A percentile compares a stretch with the other conserved stretches of the same genome.
phyloP scores from a whole-genome alignment of 1,140 invertebrate genomes.

The Forficula auricularia region DNA sequence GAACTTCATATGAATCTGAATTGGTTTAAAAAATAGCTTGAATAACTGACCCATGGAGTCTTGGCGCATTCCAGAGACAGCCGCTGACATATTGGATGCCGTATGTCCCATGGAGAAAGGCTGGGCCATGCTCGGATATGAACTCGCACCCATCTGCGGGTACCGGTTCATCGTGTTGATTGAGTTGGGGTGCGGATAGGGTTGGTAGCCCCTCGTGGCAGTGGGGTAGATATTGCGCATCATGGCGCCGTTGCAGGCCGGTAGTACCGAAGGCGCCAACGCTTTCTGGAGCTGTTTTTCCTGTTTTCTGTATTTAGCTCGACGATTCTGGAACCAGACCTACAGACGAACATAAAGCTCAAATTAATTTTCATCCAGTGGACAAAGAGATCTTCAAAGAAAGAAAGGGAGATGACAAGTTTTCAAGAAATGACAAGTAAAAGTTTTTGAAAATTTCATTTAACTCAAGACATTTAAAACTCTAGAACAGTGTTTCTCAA shows the following conservation, averaged over 20 bases:
- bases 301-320: constrained; percentile 94
- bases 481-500: too few relatives aligned
- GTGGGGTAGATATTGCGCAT: constrained; percentile 92
- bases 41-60: constrained; percentile 81
- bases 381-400: too few relatives aligned
- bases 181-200: constrained; percentile 67
- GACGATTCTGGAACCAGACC: constrained; percentile 96
- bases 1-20: too few relatives aligned
- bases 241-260: constrained; percentile 92
- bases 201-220: constrained; percentile 69
- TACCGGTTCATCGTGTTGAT: constrained; percentile 85
- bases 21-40: too few relatives aligned
- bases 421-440: too few relatives aligned
- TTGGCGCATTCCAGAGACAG: constrained; percentile 66
- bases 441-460: too few relatives aligned
- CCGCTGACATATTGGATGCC: constrained; percentile 64
- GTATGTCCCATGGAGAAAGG: constrained; percentile 85
- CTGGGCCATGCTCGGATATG: constrained; percentile 81
- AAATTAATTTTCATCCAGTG: too few relatives aligned
- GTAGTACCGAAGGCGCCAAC: constrained; percentile 61
- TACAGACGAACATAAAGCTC: constrained; percentile 23
- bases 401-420: too few relatives aligned
- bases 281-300: constrained; percentile 96
- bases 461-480: too few relatives aligned
- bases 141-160: constrained; percentile 81